Conservation (phyloP, 1,140 invertebrate species). For the Hypsibius dujardini region DNA sequence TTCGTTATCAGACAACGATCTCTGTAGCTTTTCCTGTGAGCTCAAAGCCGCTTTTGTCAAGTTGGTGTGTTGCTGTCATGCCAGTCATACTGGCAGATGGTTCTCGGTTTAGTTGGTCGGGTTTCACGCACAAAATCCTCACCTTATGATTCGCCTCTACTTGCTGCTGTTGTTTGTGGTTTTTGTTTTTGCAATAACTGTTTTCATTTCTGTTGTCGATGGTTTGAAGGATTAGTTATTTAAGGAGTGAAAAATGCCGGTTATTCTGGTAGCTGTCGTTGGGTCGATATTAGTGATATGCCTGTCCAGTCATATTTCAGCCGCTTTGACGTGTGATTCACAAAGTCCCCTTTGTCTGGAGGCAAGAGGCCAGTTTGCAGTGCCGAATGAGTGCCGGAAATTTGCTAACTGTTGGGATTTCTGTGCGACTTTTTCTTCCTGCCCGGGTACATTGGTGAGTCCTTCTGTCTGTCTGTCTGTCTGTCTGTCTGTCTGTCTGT, state of each 20-base stretch:
- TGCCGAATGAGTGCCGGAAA: constrained; percentile 13
- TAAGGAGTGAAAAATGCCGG: not conserved
- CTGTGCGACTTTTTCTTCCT: constrained; percentile 5
- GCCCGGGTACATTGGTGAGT: constrained; percentile 8
- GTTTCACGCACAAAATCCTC: too few species aligned
- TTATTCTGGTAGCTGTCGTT: not conserved
- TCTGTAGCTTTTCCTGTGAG: too few species aligned
- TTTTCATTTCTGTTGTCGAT: not conserved
- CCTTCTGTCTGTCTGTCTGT: not conserved
- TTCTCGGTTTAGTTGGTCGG: too few species aligned
- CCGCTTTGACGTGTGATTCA: not conserved
- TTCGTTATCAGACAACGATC: too few species aligned
- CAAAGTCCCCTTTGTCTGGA: not conserved
- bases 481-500: not conserved
- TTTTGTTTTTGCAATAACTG: not conserved
- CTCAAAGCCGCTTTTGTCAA: too few species aligned
- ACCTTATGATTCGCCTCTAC: too few species aligned
- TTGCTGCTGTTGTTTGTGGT: too few species aligned
- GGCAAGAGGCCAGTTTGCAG: constrained; percentile 11
- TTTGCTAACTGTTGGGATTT: constrained; percentile 16
- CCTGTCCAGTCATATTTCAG: not conserved
- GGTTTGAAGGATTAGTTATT: not conserved
- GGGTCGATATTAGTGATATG: not conserved
- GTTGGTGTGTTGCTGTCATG: too few species aligned
- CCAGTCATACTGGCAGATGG: too few species aligned